Conservation (phyloP, 2,113 vertebrate species). For the Tetrax tetrax region DNA sequence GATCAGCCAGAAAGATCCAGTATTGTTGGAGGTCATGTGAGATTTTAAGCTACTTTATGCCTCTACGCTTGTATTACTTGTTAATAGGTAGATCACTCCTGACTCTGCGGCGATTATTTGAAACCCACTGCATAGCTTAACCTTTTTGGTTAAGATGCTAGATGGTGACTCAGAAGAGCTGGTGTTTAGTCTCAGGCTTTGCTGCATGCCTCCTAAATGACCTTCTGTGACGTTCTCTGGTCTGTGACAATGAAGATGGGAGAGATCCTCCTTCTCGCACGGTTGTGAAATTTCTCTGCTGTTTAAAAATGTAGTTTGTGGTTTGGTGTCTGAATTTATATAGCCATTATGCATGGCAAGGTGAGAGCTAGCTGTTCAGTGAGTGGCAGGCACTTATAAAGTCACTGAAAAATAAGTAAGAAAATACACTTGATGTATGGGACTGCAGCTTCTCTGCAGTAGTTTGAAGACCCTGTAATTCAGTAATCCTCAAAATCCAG, state of each 20-base stretch:
- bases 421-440: background rate
- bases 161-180: background rate
- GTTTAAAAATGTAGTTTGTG: fast-evolving
- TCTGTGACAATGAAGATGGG: background rate
- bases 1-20: background rate
- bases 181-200: background rate
- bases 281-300: background rate
- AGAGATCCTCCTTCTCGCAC: fast-evolving
- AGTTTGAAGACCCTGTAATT: background rate
- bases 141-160: background rate
- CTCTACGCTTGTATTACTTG: background rate
- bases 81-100: background rate
- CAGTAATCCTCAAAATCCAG: background rate
- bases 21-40: background rate
- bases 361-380: background rate
- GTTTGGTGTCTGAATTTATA: background rate
- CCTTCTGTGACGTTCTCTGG: background rate
- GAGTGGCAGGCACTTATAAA: background rate
- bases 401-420: background rate
- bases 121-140: background rate
- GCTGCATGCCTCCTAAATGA: background rate
- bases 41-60: background rate
- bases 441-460: background rate
- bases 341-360: background rate
- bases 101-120: background rate